Evolutionary conservation across 2,113 vertebrate species (phyloP), one percentile per base, ranked within the genome.

Genomic region (Thunnus maccoyii): DNA sequence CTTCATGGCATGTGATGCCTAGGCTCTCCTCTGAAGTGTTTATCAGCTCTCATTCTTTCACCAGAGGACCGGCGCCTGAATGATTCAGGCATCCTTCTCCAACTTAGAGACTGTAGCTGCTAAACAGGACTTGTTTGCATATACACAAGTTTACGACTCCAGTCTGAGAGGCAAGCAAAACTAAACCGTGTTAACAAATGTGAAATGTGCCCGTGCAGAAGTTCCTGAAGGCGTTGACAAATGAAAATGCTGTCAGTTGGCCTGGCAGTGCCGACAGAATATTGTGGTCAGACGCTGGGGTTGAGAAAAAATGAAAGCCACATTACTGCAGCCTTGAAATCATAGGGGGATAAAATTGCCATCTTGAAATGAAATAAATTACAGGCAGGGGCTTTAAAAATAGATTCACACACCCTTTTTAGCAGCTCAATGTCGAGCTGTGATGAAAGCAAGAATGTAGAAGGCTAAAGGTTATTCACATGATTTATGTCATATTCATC

Each of bases 281-380:
- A 68, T 60, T 89, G 91, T 46, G 89, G 93, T 87, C 65, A 66
- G 80, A 85, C 52, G 12, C 57, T 50, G 76, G 41, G 87, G 86
- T 87, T 86, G 62, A 50, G 15, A 71, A 87, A 88, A 88, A 88
- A 78, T 18, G 66, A 76, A 88, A 90, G 82, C 89, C 88, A 83
- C 86, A 88, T 79, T 84, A 86, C 89, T 83, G 79, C 85, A 87
- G 86, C 82, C 83, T 84, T 76, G 78, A 91, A 94, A 91, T 93
- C 89, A 87, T 74, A 83, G 88, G 72, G 57, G 81, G 64, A 82
- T 86, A 63, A 82, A 92, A 92, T 90, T 88, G 78, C 84, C 72
- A 60, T 74, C 77, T 85, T 82, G 78, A 83, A 80, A 82, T 86
- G 50, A 89, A 92, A 85, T 80, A 93, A 94, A 95, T 94, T 92